Evolutionary conservation across 2,888 invertebrate species (phyloP).

Genomic region (Calameuta filiformis): DNA sequence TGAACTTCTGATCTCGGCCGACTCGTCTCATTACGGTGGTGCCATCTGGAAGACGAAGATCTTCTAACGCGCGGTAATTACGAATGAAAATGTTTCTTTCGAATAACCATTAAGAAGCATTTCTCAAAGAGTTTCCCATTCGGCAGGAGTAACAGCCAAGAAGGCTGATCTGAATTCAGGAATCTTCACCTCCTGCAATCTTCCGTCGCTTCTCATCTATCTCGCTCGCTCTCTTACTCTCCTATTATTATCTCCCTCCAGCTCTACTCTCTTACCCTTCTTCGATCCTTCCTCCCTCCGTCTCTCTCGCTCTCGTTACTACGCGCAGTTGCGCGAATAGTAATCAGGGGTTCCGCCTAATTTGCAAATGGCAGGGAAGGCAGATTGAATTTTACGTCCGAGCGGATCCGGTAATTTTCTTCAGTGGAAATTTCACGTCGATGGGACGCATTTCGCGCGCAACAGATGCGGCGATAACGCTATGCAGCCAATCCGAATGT

Average conservation of each 20-base stretch:
- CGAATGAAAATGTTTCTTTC: neutral
- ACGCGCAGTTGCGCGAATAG: slow-evolving; percentile 1
- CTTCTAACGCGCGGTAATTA: neutral
- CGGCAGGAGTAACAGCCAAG: neutral
- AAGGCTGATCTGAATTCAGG: neutral
- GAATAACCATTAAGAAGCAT: neutral
- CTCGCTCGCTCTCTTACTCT: neutral
- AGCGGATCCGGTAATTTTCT: slow-evolving; percentile 46
- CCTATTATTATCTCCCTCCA: neutral
- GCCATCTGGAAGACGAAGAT: neutral
- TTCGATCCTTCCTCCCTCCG: neutral
- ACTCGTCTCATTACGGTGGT: neutral
- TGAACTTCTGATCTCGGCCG: slow-evolving; percentile 4
- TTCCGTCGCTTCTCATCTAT: neutral
- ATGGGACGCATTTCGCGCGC: neutral
- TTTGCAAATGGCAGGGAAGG: slow-evolving; percentile 50
- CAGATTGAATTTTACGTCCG: slow-evolving; percentile 51
- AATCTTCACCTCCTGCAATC: neutral
- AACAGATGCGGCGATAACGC: neutral
- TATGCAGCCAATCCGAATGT: neutral
- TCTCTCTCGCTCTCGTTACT: neutral
- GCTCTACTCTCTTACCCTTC: neutral
- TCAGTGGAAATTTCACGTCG: slow-evolving; percentile 15
- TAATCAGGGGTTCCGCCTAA: slow-evolving; percentile 35
- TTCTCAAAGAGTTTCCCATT: neutral